These are phyloP conservation scores for Andinoacara biseriatus DNA, from an alignment of 2,113 vertebrate species.

Conservation along the genomic window DNA sequence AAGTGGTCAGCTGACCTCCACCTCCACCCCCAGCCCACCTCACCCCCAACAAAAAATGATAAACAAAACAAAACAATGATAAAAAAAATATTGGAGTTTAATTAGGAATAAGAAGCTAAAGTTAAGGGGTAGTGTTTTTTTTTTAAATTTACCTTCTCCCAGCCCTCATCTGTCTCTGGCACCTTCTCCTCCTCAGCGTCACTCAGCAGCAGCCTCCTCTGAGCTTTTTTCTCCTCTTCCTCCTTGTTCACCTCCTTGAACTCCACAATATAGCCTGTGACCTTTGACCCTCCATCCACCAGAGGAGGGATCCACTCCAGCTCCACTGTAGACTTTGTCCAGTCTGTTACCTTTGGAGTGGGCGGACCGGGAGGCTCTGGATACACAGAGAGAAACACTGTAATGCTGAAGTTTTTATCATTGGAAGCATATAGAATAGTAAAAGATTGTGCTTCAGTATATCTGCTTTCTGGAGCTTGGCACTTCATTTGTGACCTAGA, in stretches of 20 bases:
- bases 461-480: background rate
- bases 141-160: conserved; percentile 84
- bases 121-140: background rate
- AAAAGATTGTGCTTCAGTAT: background rate
- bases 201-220: conserved; percentile 65
- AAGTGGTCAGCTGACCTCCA: no score
- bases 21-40: no score
- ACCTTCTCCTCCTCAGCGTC: conserved; percentile 62
- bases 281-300: conserved; percentile 92
- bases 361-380: conserved; percentile 94
- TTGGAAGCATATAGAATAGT: background rate
- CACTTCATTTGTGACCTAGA: background rate
- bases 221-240: conserved; percentile 80
- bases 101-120: background rate
- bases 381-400: conserved; percentile 23
- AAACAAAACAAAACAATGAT: background rate
- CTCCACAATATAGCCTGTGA: conserved; percentile 96
- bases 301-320: conserved; percentile 93
- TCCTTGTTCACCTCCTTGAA: conserved; percentile 88
- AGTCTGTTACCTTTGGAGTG: conserved; percentile 93
- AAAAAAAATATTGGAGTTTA: background rate
- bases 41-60: background rate
- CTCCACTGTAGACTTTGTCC: conserved; percentile 95
- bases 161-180: conserved; percentile 75
- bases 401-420: background rate